Evolutionary conservation across 2,797 vertebrate species (phyloP).

Genomic region (Spondyliosoma cantharus): DNA sequence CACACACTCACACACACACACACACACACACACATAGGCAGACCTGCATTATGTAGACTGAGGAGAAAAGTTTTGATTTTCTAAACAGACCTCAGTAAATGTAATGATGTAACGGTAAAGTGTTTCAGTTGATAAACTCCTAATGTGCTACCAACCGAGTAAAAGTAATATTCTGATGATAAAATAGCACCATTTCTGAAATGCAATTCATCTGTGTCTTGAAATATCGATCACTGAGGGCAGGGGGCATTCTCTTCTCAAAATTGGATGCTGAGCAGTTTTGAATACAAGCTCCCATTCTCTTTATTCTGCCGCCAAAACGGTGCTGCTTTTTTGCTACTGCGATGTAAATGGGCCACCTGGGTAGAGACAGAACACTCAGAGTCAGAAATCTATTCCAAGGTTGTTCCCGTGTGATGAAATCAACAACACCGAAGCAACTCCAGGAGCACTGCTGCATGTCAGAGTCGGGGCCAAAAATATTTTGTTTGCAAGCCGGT

Average conservation of each 20-base stretch:
- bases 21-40: neutral
- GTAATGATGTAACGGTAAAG: neutral
- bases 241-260: neutral
- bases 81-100: conserved; percentile 1
- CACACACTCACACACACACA: neutral
- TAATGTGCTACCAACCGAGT: neutral
- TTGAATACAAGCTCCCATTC: neutral
- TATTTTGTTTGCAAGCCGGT: conserved; percentile 21
- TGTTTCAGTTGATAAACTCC: neutral
- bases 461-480: conserved; percentile 18
- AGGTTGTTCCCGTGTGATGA: conserved; percentile 28
- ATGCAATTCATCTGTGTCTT: neutral
- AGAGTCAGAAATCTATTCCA: conserved; percentile 37
- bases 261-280: neutral
- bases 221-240: conserved; percentile 11
- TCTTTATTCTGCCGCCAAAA: conserved; percentile 5
- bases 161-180: neutral
- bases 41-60: neutral
- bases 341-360: conserved; percentile 31
- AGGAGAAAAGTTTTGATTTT: neutral
- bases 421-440: conserved; percentile 20
- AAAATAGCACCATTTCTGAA: neutral
- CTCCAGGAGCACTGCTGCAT: conserved; percentile 20
- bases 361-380: conserved; percentile 14
- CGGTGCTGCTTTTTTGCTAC: neutral